These are phyloP conservation scores for Aurelia sp. DNA, from an alignment of 30 jellyfish, hydroid and myxozoan species.

Conservation along the genomic window DNA sequence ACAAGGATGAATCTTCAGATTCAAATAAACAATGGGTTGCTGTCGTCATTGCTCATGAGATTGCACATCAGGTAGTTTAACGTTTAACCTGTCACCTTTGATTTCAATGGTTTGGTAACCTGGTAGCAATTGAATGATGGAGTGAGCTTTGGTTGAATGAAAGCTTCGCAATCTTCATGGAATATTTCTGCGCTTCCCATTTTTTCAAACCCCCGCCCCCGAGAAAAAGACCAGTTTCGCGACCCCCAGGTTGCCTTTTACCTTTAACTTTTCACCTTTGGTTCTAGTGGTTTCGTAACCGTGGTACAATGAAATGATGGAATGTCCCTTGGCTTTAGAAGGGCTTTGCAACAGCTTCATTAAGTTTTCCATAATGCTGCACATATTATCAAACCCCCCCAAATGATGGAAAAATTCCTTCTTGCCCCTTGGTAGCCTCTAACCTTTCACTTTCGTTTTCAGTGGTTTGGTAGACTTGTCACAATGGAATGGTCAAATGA, in stretches of 20 bases:
- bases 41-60: constrained; percentile 91
- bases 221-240: too few relatives aligned
- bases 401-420: too few relatives aligned
- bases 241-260: too few relatives aligned
- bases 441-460: constrained; percentile 7
- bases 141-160: constrained; percentile 38
- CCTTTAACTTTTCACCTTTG: not conserved
- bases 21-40: constrained; percentile 95
- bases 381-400: not conserved
- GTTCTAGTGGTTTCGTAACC: constrained; percentile 90
- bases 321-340: constrained; percentile 63
- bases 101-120: constrained; percentile 39
- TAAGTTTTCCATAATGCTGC: not conserved
- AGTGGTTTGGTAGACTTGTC: constrained; percentile 95
- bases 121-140: constrained; percentile 85
- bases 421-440: too few relatives aligned
- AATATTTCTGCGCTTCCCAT: constrained; percentile 70
- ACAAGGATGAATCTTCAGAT: constrained; percentile 79
- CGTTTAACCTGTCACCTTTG: too few relatives aligned
- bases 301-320: constrained; percentile 95
- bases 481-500: constrained; percentile 97
- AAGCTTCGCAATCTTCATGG: constrained; percentile 47
- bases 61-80: constrained; percentile 95
- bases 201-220: constrained; percentile 24
- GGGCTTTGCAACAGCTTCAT: not conserved